A percentile compares a stretch with the other conserved stretches of the same genome.
These are phyloP conservation scores for Athripsodes cinereus DNA, from an alignment of 2,888 invertebrate species.

Conservation along the genomic window DNA sequence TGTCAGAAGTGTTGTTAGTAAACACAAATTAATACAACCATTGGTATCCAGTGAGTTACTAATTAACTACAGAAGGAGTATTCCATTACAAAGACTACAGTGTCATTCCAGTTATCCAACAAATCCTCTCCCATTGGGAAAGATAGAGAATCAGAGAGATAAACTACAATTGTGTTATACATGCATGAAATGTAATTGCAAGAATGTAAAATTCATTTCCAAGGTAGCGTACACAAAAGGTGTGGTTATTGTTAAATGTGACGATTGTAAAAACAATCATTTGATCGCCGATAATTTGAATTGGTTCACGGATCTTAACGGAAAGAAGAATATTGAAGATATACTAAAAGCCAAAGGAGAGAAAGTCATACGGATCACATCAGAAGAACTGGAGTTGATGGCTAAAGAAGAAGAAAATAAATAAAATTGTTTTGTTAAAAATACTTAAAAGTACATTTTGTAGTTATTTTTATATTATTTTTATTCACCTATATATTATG, in stretches of 20 bases:
- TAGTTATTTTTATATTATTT: too few relatives aligned
- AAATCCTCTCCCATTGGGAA: not conserved
- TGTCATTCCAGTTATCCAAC: not conserved
- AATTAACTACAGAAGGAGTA: too few relatives aligned
- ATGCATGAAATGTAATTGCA: constrained; percentile 79
- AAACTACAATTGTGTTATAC: constrained; percentile 75
- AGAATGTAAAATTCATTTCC: constrained; percentile 75
- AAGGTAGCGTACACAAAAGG: constrained; percentile 82
- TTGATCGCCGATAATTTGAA: constrained; percentile 94
- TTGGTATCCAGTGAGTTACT: too few relatives aligned
- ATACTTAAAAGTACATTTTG: too few relatives aligned
- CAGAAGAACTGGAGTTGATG: constrained; percentile 46
- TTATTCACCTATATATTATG: too few relatives aligned
- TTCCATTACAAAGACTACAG: too few relatives aligned
- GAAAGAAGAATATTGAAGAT: constrained; percentile 82
- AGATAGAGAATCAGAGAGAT: constrained; percentile 29
- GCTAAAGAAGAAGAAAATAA: constrained; percentile 37
- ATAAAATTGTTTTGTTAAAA: too few relatives aligned
- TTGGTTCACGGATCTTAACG: constrained; percentile 82
- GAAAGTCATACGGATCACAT: constrained; percentile 56
- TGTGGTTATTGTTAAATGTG: constrained; percentile 87
- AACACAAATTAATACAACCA: too few relatives aligned
- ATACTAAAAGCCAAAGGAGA: constrained; percentile 86
- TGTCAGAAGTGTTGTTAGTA: too few relatives aligned
- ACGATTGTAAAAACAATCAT: constrained; percentile 83